phyloP scores from a whole-genome alignment of 2,797 vertebrate species.

The Dallia pectoralis region DNA sequence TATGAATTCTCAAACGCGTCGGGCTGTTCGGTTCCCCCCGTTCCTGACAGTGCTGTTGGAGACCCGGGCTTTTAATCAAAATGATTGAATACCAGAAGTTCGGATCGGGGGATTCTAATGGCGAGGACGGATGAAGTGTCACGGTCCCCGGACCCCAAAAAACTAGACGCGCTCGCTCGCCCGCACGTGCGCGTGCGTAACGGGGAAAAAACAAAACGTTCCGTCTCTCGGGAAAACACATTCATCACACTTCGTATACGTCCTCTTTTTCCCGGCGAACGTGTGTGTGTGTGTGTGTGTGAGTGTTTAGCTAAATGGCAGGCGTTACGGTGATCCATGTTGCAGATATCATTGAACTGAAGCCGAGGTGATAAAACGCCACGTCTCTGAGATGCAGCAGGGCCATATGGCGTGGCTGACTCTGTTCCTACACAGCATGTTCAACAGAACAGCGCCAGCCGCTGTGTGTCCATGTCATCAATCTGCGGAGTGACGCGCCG shows the following conservation, averaged over 20 bases:
- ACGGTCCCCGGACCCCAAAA: conserved; percentile 64
- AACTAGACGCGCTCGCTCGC: conserved; percentile 64
- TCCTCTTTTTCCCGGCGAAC: conserved; percentile 42
- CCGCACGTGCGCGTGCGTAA: conserved; percentile 66
- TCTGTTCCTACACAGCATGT: conserved; percentile 60
- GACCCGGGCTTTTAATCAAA: conserved; percentile 99
- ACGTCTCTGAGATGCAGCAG: conserved; percentile 81
- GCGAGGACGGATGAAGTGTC: conserved; percentile 73
- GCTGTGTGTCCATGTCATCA: no score
- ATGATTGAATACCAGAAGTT: conserved; percentile 99
- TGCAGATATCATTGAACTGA: neutral
- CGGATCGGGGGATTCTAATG: conserved; percentile 89
- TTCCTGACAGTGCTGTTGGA: conserved; percentile 97
- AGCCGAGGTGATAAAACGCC: conserved; percentile 75
- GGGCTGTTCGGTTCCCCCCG: conserved; percentile 85
- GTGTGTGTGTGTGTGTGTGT: conserved; percentile 36
- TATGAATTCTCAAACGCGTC: conserved; percentile 92
- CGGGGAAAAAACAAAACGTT: conserved; percentile 60
- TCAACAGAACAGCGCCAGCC: conserved; percentile 85
- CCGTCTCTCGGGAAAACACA: conserved; percentile 32
- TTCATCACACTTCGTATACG: conserved; percentile 61
- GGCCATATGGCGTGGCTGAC: conserved; percentile 81
- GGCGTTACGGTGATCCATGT: neutral
- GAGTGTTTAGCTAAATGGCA: conserved; percentile 72
- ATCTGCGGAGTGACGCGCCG: neutral